Conservation (phyloP, 2,113 vertebrate species). For the Passer montanus region DNA sequence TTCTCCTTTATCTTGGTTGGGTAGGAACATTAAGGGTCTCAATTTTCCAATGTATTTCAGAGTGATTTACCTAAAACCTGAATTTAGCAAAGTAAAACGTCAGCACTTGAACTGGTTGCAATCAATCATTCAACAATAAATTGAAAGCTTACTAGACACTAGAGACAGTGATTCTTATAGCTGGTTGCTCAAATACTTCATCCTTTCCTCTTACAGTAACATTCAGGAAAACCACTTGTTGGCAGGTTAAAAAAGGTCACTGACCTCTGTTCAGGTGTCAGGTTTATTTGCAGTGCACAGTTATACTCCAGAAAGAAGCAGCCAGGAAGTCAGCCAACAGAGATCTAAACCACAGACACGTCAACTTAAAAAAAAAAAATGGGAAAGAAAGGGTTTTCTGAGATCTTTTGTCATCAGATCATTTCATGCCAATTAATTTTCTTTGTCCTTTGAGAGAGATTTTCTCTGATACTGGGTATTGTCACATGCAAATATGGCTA, state of each 20-base stretch:
- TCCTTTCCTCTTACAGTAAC: neutral
- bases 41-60: neutral
- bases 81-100: neutral
- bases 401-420: neutral
- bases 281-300: neutral
- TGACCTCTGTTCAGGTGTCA: neutral
- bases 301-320: neutral
- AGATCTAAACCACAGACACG: neutral
- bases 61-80: neutral
- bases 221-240: neutral
- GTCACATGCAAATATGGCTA: neutral
- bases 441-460: neutral
- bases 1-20: neutral
- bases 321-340: neutral
- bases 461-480: neutral
- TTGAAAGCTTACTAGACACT: neutral
- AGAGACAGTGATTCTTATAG: neutral
- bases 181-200: neutral
- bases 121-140: neutral
- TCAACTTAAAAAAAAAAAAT: accelerated
- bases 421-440: neutral
- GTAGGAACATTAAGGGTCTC: neutral
- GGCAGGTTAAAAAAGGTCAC: neutral
- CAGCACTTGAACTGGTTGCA: neutral
- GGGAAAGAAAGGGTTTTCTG: neutral